A percentile compares a stretch with the other conserved stretches of the same genome.
These are phyloP conservation scores for Drosophila ironensis DNA, from an alignment of 1,140 invertebrate species.

Conservation along the genomic window DNA sequence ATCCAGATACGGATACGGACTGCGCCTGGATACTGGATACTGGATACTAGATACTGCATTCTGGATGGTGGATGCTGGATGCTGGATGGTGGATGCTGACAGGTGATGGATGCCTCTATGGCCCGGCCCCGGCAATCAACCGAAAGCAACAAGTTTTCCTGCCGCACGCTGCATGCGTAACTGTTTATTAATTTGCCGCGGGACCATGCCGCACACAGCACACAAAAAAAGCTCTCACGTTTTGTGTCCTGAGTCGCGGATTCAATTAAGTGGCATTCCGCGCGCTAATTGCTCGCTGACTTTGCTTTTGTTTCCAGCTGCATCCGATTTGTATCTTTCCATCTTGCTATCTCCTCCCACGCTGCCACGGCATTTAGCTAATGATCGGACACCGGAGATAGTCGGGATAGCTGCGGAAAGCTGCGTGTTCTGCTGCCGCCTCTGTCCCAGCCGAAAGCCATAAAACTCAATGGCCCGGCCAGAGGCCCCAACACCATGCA, in stretches of 20 bases:
- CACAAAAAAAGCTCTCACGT: slow-evolving; percentile 34
- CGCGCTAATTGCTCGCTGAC: slow-evolving; percentile 59
- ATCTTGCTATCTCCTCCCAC: slow-evolving; percentile 54
- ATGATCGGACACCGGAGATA: slow-evolving; percentile 66
- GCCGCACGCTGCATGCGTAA: slow-evolving; percentile 66
- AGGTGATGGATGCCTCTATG: slow-evolving; percentile 48
- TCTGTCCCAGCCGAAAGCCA: slow-evolving; percentile 39
- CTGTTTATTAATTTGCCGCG: slow-evolving; percentile 70
- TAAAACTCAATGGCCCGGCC: slow-evolving; percentile 64
- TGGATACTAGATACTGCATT: not conserved
- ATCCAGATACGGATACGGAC: slow-evolving; percentile 18
- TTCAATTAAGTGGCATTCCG: slow-evolving; percentile 50
- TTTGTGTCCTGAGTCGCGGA: slow-evolving; percentile 28
- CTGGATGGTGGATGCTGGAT: not conserved
- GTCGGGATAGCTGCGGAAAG: slow-evolving; percentile 3
- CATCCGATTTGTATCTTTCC: slow-evolving; percentile 31
- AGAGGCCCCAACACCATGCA: slow-evolving; percentile 13
- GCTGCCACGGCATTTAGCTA: slow-evolving; percentile 54
- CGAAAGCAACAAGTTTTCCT: slow-evolving; percentile 48
- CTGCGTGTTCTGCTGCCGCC: slow-evolving; percentile 69
- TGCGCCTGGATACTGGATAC: not conserved
- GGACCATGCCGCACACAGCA: not conserved
- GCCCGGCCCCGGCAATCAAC: slow-evolving; percentile 29
- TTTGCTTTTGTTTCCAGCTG: slow-evolving; percentile 32
- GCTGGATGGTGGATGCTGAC: slow-evolving; percentile 16